These are phyloP conservation scores for Astreopora myriophthalma DNA, from an alignment of 64 coral and sea anemone genomes.

Conservation along the genomic window DNA sequence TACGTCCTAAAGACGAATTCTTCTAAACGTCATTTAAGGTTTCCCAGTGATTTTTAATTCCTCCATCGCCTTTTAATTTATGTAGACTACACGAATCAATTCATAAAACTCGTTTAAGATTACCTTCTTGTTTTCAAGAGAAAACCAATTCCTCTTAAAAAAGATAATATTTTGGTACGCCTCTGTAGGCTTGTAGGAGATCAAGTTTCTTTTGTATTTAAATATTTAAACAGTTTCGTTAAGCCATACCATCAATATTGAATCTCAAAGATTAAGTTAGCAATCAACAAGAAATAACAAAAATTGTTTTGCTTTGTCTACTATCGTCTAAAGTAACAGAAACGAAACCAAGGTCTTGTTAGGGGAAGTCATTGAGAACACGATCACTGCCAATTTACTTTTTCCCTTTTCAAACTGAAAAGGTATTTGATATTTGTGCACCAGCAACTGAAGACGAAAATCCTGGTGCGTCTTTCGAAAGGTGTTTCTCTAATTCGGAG, in stretches of 20 bases:
- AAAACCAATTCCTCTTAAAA: constrained; percentile 21
- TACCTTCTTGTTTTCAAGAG: constrained; percentile 26
- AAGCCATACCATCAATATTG: constrained; percentile 55
- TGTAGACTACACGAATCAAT: neutral
- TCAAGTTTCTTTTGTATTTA: constrained; percentile 57
- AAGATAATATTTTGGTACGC: neutral
- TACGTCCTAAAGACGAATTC: neutral
- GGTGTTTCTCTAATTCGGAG: neutral
- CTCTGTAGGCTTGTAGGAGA: neutral
- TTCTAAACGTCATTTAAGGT: neutral
- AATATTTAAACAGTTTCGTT: constrained; percentile 61
- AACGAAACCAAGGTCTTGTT: neutral
- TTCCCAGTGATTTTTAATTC: neutral
- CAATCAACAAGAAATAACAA: constrained; percentile 56
- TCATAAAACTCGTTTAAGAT: constrained; percentile 18
- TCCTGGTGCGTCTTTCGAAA: too few relatives aligned
- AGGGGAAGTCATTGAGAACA: neutral
- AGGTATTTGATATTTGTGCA: too few relatives aligned
- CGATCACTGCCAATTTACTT: neutral
- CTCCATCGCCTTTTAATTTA: neutral
- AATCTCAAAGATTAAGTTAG: constrained; percentile 54
- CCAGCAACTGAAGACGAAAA: too few relatives aligned
- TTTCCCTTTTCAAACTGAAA: neutral
- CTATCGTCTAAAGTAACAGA: constrained; percentile 2
- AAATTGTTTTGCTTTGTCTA: constrained; percentile 35